These are phyloP conservation scores for Brachionus rotundiformis DNA, from an alignment of 1,140 invertebrate genomes.

Conservation along the genomic window DNA sequence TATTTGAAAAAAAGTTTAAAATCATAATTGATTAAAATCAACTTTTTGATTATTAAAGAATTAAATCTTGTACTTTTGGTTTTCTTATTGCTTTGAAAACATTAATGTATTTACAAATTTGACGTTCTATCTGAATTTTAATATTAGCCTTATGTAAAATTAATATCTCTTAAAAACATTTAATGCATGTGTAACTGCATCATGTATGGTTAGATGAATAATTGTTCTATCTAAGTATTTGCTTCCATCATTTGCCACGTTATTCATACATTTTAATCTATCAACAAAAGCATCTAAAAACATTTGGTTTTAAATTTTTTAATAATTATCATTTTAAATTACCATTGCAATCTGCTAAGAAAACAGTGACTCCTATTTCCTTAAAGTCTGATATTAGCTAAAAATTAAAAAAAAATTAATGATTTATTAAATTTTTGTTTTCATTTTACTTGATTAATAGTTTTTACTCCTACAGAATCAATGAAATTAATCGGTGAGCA, in stretches of 20 bases:
- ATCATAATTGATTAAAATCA: too few relatives aligned
- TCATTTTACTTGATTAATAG: conserved; percentile 54
- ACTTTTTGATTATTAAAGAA: too few relatives aligned
- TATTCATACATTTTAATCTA: neutral
- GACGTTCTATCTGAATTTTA: too few relatives aligned
- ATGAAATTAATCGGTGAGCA: conserved; percentile 58
- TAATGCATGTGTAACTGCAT: neutral
- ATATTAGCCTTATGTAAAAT: too few relatives aligned
- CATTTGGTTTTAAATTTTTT: too few relatives aligned
- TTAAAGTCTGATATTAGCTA: neutral
- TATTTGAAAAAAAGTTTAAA: too few relatives aligned
- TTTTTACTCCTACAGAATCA: conserved; percentile 57
- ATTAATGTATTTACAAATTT: too few relatives aligned
- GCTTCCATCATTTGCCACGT: neutral
- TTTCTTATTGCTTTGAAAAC: too few relatives aligned
- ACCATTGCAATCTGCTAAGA: neutral
- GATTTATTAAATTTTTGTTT: neutral
- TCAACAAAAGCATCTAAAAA: neutral
- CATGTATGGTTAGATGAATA: neutral
- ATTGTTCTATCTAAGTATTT: neutral
- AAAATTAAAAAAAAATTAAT: neutral
- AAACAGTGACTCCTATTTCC: neutral
- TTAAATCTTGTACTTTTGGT: too few relatives aligned
- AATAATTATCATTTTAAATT: neutral
- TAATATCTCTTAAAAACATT: neutral